These are phyloP conservation scores for Agelastica alni DNA, from an alignment of 2,888 invertebrate genomes.

Conservation along the genomic window DNA sequence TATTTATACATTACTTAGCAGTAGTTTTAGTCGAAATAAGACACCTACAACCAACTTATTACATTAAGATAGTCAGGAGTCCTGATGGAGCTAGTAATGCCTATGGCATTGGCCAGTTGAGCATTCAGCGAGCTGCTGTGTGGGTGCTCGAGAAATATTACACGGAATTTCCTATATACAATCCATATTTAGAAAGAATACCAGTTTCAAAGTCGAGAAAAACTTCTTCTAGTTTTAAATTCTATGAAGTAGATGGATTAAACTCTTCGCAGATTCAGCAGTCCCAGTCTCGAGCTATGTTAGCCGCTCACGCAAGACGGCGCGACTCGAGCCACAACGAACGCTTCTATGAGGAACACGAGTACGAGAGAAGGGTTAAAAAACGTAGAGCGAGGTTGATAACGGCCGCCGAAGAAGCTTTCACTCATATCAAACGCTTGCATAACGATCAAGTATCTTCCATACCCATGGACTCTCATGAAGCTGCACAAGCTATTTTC, in stretches of 20 bases:
- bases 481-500: slow-evolving; percentile 97
- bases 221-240: slow-evolving; percentile 85
- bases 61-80: slow-evolving; percentile 87
- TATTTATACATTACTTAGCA: slow-evolving; percentile 94
- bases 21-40: slow-evolving; percentile 92
- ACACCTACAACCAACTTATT: slow-evolving; percentile 88
- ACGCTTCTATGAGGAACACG: slow-evolving; percentile 96
- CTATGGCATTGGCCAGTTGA: slow-evolving; percentile 87
- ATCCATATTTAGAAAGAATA: slow-evolving; percentile 91
- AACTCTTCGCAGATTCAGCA: slow-evolving; percentile 67
- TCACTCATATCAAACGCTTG: slow-evolving; percentile 92
- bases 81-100: slow-evolving; percentile 93
- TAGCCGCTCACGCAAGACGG: slow-evolving; percentile 79
- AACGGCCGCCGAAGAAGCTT: slow-evolving; percentile 96
- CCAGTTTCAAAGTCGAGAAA: slow-evolving; percentile 84
- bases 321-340: slow-evolving; percentile 95
- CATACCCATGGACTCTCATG: slow-evolving; percentile 88
- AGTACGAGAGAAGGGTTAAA: slow-evolving; percentile 89
- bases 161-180: slow-evolving; percentile 94
- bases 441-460: slow-evolving; percentile 74
- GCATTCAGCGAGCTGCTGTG: slow-evolving; percentile 93
- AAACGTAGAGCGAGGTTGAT: slow-evolving; percentile 89
- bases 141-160: slow-evolving; percentile 95
- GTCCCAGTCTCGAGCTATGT: slow-evolving; percentile 71
- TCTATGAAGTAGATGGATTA: slow-evolving; percentile 92